Conservation (phyloP, 2,113 vertebrate genomes). For the Hypanus sabinus region DNA sequence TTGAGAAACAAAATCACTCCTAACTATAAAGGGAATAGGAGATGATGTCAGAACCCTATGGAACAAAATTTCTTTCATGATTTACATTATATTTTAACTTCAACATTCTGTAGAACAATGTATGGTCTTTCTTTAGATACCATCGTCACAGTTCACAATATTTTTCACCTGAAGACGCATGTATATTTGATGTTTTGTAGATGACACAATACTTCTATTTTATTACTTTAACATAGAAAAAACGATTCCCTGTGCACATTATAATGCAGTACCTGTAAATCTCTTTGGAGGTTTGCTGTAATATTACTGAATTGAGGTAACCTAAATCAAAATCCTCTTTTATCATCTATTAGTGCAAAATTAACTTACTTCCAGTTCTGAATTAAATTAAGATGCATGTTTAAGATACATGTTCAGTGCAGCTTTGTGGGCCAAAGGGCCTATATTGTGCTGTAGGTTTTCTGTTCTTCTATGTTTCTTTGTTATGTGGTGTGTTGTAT, state of each 20-base stretch:
- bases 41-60: background rate
- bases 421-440: no score
- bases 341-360: background rate
- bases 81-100: background rate
- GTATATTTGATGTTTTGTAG: background rate
- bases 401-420: no score
- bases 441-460: no score
- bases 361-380: background rate
- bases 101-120: background rate
- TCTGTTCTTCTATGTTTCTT: no score
- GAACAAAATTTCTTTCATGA: background rate
- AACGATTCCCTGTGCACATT: background rate
- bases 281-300: background rate
- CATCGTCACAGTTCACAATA: background rate
- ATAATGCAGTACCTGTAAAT: background rate
- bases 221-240: background rate
- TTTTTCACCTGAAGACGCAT: background rate
- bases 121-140: background rate
- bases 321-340: background rate
- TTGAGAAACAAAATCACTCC: background rate
- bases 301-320: background rate
- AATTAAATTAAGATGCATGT: no score
- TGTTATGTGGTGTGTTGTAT: no score
- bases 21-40: background rate
- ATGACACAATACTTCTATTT: background rate